Conservation (phyloP, 2,797 vertebrate genomes). For the Peromyscus aztecus region DNA sequence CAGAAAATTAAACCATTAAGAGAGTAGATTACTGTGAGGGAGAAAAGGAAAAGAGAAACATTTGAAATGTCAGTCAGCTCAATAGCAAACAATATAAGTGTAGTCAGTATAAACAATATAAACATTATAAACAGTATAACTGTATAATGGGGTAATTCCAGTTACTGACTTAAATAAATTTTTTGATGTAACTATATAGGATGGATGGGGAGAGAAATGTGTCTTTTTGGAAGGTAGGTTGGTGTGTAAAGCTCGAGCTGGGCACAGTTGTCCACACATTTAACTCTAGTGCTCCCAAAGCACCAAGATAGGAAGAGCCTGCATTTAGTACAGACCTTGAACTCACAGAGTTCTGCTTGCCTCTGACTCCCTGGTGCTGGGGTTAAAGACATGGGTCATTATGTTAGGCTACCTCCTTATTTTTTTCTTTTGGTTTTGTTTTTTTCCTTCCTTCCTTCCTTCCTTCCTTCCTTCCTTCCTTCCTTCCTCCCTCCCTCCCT, state of each 20-base stretch:
- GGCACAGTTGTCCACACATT: neutral
- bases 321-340: neutral
- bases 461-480: too few species aligned
- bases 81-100: neutral
- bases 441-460: too few species aligned
- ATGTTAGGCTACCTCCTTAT: neutral
- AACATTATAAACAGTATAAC: neutral
- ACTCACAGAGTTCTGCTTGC: neutral
- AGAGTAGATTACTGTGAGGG: conserved; percentile 33
- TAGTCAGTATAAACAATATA: neutral
- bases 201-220: neutral
- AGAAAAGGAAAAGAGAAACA: neutral
- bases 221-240: neutral
- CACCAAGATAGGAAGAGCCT: neutral
- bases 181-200: neutral
- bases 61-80: neutral
- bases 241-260: neutral
- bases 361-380: neutral
- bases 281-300: neutral
- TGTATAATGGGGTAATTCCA: neutral
- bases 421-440: neutral
- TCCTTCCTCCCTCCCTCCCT: rapidly evolving
- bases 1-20: conserved; percentile 20
- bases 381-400: neutral
- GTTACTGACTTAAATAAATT: conserved; percentile 41